Base-by-base conservation (phyloP, 2,888 invertebrate species). In the Cataglyphis cursor region DNA sequence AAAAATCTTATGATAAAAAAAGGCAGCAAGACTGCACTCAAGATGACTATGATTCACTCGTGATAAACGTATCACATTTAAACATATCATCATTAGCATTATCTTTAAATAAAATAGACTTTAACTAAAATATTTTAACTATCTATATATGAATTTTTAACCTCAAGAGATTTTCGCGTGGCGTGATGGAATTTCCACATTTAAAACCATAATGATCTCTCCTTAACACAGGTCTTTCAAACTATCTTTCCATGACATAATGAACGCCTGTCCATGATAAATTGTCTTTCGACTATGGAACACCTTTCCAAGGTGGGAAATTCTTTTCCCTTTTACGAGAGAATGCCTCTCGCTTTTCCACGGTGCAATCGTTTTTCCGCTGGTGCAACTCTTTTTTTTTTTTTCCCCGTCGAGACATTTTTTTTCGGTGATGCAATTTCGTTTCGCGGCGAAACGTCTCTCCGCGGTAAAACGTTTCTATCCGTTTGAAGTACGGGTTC, bases 401-500 rank as follows among this genome's bases (percentile, higher is more conserved):
- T 12, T 15, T 21, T 28, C 35, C 6, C 12, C 41, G 18, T 15
- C n/a, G 28, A 51, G 65, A 75, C 66, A 66, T 65, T 75, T 75
- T 51, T 44, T 75, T 41, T 59, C 70, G 57, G 31, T 35, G 57
- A 70, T 65, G 70, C 41, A 78, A 78, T 70, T 54, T 78, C n/a
- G 78, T 59, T 75, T 38, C 78, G 38, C 61, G 75, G 38, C 61
- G 62, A 82, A 76, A 81, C 28, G 48, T 35, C 73, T 70, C 41
- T 62, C 62, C 54, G 81, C 65, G 65, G 70, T 51, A 74, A 83
- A 86, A 85, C 85, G 82, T 87, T 90, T 89, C 86, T 88, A 90
- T 91, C 87, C 87, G 88, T 90, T 80, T 89, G 91, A 93, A 91
- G 90, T 92, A 92, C 92, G 92, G 85, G 91, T 87, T 87, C 88